phyloP scores from a whole-genome alignment of 37 sponge, comb jelly and placozoan genomes.

The Halichondria panicea region DNA sequence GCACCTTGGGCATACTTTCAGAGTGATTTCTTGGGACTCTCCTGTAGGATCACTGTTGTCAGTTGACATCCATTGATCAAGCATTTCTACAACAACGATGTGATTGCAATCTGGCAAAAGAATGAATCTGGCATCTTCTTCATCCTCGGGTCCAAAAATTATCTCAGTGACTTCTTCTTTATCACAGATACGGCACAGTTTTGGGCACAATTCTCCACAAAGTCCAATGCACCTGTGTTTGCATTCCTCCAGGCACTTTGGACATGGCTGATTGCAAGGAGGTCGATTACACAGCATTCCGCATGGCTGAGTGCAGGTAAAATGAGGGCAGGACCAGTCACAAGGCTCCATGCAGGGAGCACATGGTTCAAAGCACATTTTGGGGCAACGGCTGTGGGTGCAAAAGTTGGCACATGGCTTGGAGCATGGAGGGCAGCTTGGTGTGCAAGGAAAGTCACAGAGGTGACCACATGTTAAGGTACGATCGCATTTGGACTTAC shows the following conservation, averaged over 20 bases:
- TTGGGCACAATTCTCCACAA: conserved; percentile 91
- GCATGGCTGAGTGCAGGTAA: conserved; percentile 64
- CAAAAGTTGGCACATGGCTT: conserved; percentile 74
- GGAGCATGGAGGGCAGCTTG: conserved; percentile 71
- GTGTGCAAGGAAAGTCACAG: conserved; percentile 70
- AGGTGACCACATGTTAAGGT: conserved; percentile 80
- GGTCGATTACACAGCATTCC: too few species aligned
- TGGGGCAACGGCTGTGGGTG: conserved; percentile 70
- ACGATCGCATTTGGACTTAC: conserved; percentile 64
- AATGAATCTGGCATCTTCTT: conserved; percentile 83
- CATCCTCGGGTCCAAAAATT: too few species aligned
- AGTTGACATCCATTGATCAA: conserved; percentile 88
- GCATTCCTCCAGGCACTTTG: conserved; percentile 57
- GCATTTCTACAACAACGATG: conserved; percentile 72
- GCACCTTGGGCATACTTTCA: conserved; percentile 81
- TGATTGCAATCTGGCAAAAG: conserved; percentile 82
- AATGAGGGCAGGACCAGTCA: conserved; percentile 80
- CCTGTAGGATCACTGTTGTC: too few species aligned
- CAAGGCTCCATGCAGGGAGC: conserved; percentile 78
- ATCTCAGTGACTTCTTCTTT: conserved; percentile 61
- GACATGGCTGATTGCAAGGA: conserved; percentile 54
- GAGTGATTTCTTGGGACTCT: conserved; percentile 33
- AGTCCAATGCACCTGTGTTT: conserved; percentile 86
- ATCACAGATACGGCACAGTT: conserved; percentile 65
- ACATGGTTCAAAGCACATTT: conserved; percentile 77